Conservation (phyloP, 2,888 invertebrate genomes). For the Harpalus rufipes region DNA sequence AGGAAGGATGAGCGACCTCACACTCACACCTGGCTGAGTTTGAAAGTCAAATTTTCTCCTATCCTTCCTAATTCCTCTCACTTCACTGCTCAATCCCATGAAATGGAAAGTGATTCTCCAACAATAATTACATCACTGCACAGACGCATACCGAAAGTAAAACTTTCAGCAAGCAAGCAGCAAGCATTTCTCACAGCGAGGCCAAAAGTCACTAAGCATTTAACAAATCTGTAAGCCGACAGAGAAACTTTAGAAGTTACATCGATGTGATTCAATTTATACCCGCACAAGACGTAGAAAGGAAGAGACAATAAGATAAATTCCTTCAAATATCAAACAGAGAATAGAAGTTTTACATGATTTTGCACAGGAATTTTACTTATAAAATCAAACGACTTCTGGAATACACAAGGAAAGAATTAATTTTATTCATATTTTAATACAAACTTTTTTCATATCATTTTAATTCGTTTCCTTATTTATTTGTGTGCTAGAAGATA, state of each 20-base stretch:
- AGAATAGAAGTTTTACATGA: not conserved
- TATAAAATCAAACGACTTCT: not conserved
- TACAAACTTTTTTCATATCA: too few species aligned
- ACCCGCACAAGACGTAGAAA: too few species aligned
- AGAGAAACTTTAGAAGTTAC: constrained; percentile 24
- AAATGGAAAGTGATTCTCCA: constrained; percentile 54
- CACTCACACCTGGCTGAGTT: not conserved
- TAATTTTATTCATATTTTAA: too few species aligned
- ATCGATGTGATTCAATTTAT: not conserved
- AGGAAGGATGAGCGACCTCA: not conserved
- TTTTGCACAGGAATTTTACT: not conserved
- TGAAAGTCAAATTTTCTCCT: not conserved
- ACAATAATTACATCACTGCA: constrained; percentile 42
- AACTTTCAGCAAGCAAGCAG: constrained; percentile 16
- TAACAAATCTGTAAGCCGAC: constrained; percentile 19
- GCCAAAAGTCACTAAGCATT: constrained; percentile 40
- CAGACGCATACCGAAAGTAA: constrained; percentile 46
- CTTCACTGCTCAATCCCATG: constrained; percentile 32
- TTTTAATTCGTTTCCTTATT: too few species aligned
- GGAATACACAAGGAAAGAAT: too few species aligned
- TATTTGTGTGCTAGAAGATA: too few species aligned
- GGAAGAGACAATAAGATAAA: not conserved
- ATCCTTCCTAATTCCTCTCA: constrained; percentile 43
- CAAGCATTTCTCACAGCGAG: not conserved
- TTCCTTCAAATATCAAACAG: not conserved